phyloP scores from a whole-genome alignment of 53 echinoderm and acorn worm species.

The Holothuria scabra region DNA sequence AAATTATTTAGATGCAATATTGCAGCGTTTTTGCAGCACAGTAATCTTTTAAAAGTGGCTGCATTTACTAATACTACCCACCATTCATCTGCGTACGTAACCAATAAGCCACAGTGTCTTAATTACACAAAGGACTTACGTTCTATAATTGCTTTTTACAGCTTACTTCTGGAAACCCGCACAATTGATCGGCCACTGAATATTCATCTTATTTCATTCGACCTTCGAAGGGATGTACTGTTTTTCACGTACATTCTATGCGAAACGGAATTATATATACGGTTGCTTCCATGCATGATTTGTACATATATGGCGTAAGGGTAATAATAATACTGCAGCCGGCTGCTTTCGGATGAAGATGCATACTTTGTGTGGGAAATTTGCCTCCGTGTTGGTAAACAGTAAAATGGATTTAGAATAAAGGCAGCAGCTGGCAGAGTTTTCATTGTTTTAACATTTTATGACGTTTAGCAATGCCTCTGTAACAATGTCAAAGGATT shows the following conservation, averaged over 20 bases:
- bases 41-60: too few relatives aligned
- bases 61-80: neutral
- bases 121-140: conserved; percentile 48
- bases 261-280: too few relatives aligned
- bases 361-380: conserved; percentile 15
- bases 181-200: conserved; percentile 28
- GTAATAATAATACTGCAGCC: neutral
- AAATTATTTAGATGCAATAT: too few relatives aligned
- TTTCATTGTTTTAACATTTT: too few relatives aligned
- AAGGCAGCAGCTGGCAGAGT: too few relatives aligned
- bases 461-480: too few relatives aligned
- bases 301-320: conserved; percentile 23
- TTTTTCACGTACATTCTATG: neutral
- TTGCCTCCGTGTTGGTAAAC: neutral
- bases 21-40: too few relatives aligned
- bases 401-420: too few relatives aligned
- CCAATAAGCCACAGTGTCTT: conserved; percentile 46
- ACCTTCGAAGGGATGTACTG: conserved; percentile 28
- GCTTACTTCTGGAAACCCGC: conserved; percentile 50
- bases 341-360: conserved; percentile 28
- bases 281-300: neutral
- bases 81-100: neutral
- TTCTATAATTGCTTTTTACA: conserved; percentile 53
- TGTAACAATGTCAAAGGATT: too few relatives aligned
- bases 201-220: conserved; percentile 11